Conservation (phyloP, 1,140 invertebrate genomes). For the Drosophila ohnishii region DNA sequence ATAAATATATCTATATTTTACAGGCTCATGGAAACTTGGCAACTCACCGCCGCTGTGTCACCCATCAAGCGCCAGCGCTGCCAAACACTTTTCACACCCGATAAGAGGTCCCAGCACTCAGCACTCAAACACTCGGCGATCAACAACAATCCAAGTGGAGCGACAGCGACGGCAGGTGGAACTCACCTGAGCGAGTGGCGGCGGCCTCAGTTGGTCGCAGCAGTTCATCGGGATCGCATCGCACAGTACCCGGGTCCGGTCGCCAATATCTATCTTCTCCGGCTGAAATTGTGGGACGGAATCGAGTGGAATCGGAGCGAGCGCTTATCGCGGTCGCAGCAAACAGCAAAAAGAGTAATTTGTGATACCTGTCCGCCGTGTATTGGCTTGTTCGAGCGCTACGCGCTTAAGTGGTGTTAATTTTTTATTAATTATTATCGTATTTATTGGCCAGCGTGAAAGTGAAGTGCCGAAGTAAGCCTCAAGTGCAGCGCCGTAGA, state of each 20-base stretch:
- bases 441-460: constrained; percentile 67
- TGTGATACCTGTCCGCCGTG: constrained; percentile 77
- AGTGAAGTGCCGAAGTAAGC: constrained; percentile 42
- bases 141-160: constrained; percentile 29
- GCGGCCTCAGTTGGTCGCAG: constrained; percentile 59
- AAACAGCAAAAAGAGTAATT: constrained; percentile 69
- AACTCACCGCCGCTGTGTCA: constrained; percentile 11
- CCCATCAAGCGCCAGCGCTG: constrained; percentile 19
- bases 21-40: no score
- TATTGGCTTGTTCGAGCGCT: constrained; percentile 68
- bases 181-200: constrained; percentile 8
- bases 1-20: no score
- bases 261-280: constrained; percentile 1
- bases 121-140: constrained; percentile 35
- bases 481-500: constrained; percentile 48
- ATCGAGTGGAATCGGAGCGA: constrained; percentile 45
- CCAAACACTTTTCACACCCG: constrained; percentile 37
- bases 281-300: constrained; percentile 7
- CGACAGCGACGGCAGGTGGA: constrained; percentile 30
- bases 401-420: constrained; percentile 80
- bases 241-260: background rate
- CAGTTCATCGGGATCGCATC: constrained; percentile 42
- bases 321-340: constrained; percentile 59
- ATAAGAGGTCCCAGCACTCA: constrained; percentile 26
- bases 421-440: constrained; percentile 81